Conservation (phyloP, 2,797 vertebrate genomes). For the Lophius americanus region DNA sequence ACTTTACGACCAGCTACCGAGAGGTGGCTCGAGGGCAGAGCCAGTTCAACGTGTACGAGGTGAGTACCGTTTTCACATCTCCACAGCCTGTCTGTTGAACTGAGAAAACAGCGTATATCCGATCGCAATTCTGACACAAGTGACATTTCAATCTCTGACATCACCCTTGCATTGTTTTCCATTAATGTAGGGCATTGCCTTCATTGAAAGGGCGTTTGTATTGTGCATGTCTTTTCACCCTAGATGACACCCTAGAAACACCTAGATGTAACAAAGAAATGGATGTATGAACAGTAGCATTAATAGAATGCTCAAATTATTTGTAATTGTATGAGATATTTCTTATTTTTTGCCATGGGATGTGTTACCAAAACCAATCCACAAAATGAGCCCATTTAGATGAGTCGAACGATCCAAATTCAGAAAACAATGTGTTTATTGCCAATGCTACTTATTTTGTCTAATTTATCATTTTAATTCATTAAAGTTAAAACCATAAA, state of each 20-base stretch:
- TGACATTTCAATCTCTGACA: slow-evolving; percentile 50
- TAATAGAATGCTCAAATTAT: slow-evolving; percentile 56
- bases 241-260: neutral
- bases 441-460: neutral
- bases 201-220: slow-evolving; percentile 23
- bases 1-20: slow-evolving; percentile 95
- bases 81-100: slow-evolving; percentile 11
- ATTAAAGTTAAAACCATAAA: slow-evolving; percentile 18
- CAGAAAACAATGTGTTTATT: neutral
- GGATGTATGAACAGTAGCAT: slow-evolving; percentile 43
- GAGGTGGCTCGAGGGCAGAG: slow-evolving; percentile 94
- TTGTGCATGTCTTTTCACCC: neutral
- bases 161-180: slow-evolving; percentile 30
- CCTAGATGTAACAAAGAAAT: slow-evolving; percentile 27
- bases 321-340: slow-evolving; percentile 53
- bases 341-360: slow-evolving; percentile 46
- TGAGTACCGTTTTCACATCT: slow-evolving; percentile 67
- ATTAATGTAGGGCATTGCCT: slow-evolving; percentile 16
- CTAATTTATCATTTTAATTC: too few species aligned
- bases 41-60: slow-evolving; percentile 95
- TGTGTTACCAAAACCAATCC: slow-evolving; percentile 37
- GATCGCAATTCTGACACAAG: slow-evolving; percentile 33
- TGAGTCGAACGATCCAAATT: too few species aligned
- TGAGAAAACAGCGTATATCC: neutral
- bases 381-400: slow-evolving; percentile 15